Evolutionary conservation across 2,113 vertebrate species (phyloP).

Genomic region (Anseranas semipalmata): DNA sequence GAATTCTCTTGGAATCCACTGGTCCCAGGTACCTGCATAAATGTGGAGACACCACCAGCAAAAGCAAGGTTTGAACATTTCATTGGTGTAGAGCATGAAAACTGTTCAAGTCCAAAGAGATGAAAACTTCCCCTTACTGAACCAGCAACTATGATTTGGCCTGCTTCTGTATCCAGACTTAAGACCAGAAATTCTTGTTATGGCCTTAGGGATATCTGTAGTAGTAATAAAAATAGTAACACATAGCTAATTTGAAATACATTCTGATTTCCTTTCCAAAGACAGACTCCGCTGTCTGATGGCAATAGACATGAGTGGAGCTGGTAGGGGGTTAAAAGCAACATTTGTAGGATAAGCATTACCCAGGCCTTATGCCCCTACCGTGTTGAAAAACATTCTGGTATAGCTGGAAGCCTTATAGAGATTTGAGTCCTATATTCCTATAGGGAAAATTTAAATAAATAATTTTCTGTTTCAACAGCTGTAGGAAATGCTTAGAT

Average conservation of each 20-base stretch:
- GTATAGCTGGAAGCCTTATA: background rate
- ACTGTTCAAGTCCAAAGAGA: background rate
- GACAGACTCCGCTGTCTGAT: background rate
- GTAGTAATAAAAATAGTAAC: background rate
- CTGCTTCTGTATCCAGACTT: background rate
- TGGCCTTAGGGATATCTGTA: background rate
- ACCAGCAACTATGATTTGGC: fast-evolving
- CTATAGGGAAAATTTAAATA: background rate
- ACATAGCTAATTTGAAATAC: background rate
- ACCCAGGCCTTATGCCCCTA: background rate
- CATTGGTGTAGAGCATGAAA: background rate
- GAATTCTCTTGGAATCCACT: background rate
- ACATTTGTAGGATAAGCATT: background rate
- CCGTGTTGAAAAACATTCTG: background rate
- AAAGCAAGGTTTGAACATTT: background rate
- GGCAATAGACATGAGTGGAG: background rate
- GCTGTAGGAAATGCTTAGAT: background rate
- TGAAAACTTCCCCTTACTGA: background rate
- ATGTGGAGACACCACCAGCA: background rate
- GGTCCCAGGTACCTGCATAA: background rate
- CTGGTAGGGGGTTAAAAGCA: background rate
- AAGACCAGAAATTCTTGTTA: background rate
- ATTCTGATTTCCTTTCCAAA: background rate
- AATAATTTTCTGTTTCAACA: background rate
- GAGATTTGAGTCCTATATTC: background rate